Evolutionary conservation across 2,888 invertebrate genomes (phyloP).

Genomic region (Arctia plantaginis): DNA sequence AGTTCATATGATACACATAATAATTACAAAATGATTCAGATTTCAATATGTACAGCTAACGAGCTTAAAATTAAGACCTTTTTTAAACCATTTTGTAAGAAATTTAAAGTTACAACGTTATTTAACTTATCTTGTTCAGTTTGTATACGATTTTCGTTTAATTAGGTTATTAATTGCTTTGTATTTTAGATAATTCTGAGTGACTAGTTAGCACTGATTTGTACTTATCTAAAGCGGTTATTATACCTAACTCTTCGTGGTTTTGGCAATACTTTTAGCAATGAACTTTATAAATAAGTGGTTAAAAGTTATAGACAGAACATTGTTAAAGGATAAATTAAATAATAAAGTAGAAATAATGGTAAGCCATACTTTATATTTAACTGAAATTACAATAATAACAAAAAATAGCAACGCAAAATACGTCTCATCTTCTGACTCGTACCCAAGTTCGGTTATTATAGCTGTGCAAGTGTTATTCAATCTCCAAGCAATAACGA

Average conservation of each 20-base stretch:
- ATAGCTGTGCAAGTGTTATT: slow-evolving; percentile 43
- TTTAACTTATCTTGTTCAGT: not conserved
- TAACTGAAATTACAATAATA: not conserved
- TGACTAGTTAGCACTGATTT: not conserved
- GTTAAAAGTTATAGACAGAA: too few relatives aligned
- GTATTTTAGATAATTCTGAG: not conserved
- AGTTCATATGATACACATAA: too few relatives aligned
- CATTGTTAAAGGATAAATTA: not conserved
- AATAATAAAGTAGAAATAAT: not conserved
- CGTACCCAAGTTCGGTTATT: slow-evolving; percentile 38
- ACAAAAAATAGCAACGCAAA: not conserved
- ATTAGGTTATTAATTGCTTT: not conserved
- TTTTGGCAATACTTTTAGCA: not conserved
- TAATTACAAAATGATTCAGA: too few relatives aligned
- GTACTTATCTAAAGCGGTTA: not conserved
- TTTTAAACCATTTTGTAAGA: too few relatives aligned
- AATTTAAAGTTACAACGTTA: not conserved
- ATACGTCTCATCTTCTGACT: slow-evolving; percentile 37
- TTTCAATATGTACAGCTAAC: too few relatives aligned
- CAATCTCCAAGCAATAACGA: slow-evolving; percentile 50
- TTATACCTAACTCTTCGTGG: not conserved
- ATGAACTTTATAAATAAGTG: too few relatives aligned
- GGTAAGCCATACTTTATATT: not conserved
- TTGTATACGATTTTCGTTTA: not conserved
- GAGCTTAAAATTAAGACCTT: not conserved